Evolutionary conservation across 2,888 invertebrate genomes (phyloP), one percentile per base, ranked within the genome.

Genomic region (Trisateles emortualis): DNA sequence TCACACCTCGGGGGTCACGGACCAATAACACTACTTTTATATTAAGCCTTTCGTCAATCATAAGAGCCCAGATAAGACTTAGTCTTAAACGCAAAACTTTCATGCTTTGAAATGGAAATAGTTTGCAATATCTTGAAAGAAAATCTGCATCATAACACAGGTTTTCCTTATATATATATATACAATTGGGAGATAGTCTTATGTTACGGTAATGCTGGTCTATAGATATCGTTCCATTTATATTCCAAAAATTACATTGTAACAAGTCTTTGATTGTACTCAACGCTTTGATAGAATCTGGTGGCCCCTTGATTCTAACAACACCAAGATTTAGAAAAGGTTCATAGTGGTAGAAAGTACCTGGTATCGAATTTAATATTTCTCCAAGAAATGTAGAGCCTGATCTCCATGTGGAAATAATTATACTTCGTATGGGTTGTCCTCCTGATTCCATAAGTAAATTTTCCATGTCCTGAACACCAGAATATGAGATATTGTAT

Each of bases 351-450:
- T n/a, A n/a, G n/a, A n/a, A n/a, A n/a, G n/a, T n/a, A n/a, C n/a
- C n/a, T n/a, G n/a, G n/a, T 81, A 97, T 95, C 19, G 97, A 94
- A 83, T 97, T 97, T 40, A 98, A 83, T 36, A 97, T 94, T 78
- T 97, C 97, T 46, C 97, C 98, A 44, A 98, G 93, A 83, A 98
- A 98, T 29, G 98, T 98, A 14, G 98, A n/a, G n/a, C n/a, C n/a
- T n/a, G n/a, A n/a, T n/a, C n/a, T n/a, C n/a, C n/a, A n/a, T n/a
- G n/a, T n/a, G n/a, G n/a, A n/a, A n/a, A n/a, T n/a, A n/a, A n/a
- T n/a, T n/a, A n/a, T n/a, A n/a, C n/a, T n/a, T n/a, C n/a, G n/a
- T n/a, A n/a, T n/a, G n/a, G n/a, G n/a, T n/a, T n/a, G n/a, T n/a
- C n/a, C n/a, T n/a, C n/a, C n/a, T n/a, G n/a, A n/a, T n/a, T n/a